Percentiles rank a stretch among this genome's conserved stretches.
phyloP scores from a whole-genome alignment of 2,888 invertebrate species.

The Xanthorhoe spadicearia region DNA sequence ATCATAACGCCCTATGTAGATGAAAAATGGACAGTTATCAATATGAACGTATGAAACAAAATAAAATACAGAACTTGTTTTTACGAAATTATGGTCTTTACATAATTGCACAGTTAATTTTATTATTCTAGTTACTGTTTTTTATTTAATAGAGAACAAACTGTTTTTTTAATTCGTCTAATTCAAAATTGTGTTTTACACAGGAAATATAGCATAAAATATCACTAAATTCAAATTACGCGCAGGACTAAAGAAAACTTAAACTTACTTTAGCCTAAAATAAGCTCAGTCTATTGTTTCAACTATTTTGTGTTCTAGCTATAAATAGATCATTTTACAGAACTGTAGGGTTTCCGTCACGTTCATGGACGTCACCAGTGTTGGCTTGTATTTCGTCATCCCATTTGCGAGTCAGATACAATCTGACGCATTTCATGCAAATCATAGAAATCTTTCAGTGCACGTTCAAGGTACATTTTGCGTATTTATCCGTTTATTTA shows the following conservation, averaged over 20 bases:
- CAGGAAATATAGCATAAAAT: too few species aligned
- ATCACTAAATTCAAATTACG: too few species aligned
- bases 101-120: too few species aligned
- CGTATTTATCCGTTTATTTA: neutral
- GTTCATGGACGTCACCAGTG: neutral
- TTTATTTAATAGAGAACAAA: too few species aligned
- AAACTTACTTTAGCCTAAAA: neutral
- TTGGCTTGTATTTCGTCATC: conserved; percentile 20
- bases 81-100: too few species aligned
- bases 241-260: too few species aligned
- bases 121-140: too few species aligned
- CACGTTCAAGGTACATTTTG: conserved; percentile 1
- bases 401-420: conserved; percentile 37
- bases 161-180: too few species aligned
- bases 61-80: too few species aligned
- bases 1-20: conserved; percentile 11
- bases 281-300: neutral
- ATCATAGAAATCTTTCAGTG: conserved; percentile 19
- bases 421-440: conserved; percentile 32
- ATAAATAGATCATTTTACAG: conserved; percentile 13
- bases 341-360: conserved; percentile 13
- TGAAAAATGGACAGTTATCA: too few species aligned
- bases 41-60: too few species aligned
- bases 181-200: too few species aligned
- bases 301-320: neutral